Evolutionary conservation across 2,113 vertebrate species (phyloP), one percentile per base, ranked within the genome.

Genomic region (Grus americana): DNA sequence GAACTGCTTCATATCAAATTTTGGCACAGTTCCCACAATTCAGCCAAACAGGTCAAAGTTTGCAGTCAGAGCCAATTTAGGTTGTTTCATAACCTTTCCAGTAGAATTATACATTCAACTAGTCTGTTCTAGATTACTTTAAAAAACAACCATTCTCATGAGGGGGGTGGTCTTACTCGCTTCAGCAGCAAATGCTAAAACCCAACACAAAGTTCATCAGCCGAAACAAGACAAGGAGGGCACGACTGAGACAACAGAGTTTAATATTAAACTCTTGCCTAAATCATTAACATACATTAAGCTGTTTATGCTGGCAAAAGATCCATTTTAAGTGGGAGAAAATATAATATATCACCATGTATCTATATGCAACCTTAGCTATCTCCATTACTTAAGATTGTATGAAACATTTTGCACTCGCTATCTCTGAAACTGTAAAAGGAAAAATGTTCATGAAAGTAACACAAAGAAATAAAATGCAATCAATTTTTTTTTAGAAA

Each of bases 1-100:
- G 94, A 90, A 93, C 70, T 94, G 95, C 79, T 92, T 97, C 93
- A 87, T 91, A 97, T 97, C 90, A 96, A 96, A 42, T 89, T 92
- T 94, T 95, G 96, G 94, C 96, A 97, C 20, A 2, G 42, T 79
- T 94, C 79, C 93, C 88, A 92, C 84, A 91, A 55, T 80, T 97
- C 12, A 11, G 89, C 86, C 86, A 93, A 96, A 96, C 89, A 80
- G 96, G 97, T 96, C 96, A 97, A 97, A 97, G 96, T 97, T 93
- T 96, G 88, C 55, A 91, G 55, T 95, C 93, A 79, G 74, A 97
- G 80, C 55, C 92, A 92, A 83, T 68, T 96, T 79, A 95, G 96
- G 93, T 81, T 73, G 55, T 97, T 97, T 98, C 95, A 94, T 96
- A 98, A 98, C 85, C 93, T 90, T 76, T 95, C 52, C 95, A 92